Base-by-base conservation (phyloP, 2,888 invertebrate species). In the Lasioglossum villosulum region DNA sequence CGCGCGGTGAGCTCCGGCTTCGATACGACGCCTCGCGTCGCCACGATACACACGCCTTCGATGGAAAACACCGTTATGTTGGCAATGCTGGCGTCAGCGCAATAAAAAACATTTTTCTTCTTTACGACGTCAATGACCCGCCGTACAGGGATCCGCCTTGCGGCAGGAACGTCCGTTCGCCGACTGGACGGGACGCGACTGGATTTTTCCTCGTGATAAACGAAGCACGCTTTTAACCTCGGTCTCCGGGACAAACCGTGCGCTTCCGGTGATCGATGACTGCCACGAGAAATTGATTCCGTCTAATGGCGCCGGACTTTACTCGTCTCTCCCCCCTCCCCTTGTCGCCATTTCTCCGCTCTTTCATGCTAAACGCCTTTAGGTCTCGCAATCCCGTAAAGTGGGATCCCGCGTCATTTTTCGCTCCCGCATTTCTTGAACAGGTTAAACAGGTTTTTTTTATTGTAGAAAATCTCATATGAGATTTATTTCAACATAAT, bases 31-130 rank as follows among this genome's bases (percentile, higher is more conserved):
- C 34, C 23, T 48, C 66, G 23, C 37, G 19, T 45, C 63, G 45
- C 30, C 48, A 16, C 75, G 82, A 30, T 45, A 30, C 82, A 73
- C 42, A 66, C 66, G 70, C 73, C 48, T 23, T 77, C 73, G 63
- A 80, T 74, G 83, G 86, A 68, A 82, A 82, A 82, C 85, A 83
- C 74, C 83, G 83, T 86, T 88, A 78, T 70, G 80, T 85, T n/a
- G n/a, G n/a, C 82, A 79, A 79, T 78, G 84, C 42, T 37, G 70
- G 56, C 59, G 79, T 70, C 68, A 63, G 68, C 56, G 70, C 68
- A 75, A 72, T 75, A 75, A 72, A 75, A 77, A 79, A 71, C 73
- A 78, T 82, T 86, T 82, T 85, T 82, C 76, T 79, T 75, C 63
- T 39, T 63, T 34, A 37, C 30, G 59, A 73, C 72, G 85, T 52